Percentiles rank a stretch among this genome's conserved stretches.
These are phyloP conservation scores for Cantharis rustica DNA, from an alignment of 2,888 invertebrate genomes.

Conservation along the genomic window DNA sequence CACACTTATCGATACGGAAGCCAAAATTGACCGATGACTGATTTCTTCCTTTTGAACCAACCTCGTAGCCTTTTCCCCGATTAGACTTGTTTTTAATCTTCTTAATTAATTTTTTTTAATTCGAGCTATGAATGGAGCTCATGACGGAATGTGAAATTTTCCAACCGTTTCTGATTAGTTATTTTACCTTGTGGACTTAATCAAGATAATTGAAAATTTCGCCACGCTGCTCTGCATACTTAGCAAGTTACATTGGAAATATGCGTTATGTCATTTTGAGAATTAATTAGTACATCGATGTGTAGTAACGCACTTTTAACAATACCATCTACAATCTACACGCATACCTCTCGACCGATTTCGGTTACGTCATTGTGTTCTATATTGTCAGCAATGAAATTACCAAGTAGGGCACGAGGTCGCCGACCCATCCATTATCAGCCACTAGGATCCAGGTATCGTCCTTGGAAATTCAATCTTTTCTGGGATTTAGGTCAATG, in stretches of 20 bases:
- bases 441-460: conserved; percentile 28
- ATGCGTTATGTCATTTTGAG: background rate
- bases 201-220: background rate
- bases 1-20: background rate
- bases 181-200: background rate
- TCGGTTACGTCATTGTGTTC: background rate
- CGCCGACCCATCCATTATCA: conserved; percentile 29
- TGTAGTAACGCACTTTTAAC: background rate
- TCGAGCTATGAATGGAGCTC: background rate
- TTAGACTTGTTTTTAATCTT: background rate
- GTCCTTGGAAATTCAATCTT: conserved; percentile 24
- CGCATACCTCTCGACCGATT: background rate
- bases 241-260: background rate
- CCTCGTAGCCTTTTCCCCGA: background rate
- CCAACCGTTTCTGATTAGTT: background rate
- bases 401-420: conserved; percentile 31
- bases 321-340: background rate
- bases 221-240: background rate
- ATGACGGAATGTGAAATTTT: background rate
- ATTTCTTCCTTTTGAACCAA: background rate
- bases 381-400: conserved; percentile 21
- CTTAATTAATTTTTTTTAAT: background rate
- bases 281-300: background rate
- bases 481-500: conserved; percentile 19
- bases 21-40: background rate